A percentile compares a stretch with the other conserved stretches of the same genome.
Conservation (phyloP, 2,113 vertebrate genomes). For the Tragelaphus scriptus region DNA sequence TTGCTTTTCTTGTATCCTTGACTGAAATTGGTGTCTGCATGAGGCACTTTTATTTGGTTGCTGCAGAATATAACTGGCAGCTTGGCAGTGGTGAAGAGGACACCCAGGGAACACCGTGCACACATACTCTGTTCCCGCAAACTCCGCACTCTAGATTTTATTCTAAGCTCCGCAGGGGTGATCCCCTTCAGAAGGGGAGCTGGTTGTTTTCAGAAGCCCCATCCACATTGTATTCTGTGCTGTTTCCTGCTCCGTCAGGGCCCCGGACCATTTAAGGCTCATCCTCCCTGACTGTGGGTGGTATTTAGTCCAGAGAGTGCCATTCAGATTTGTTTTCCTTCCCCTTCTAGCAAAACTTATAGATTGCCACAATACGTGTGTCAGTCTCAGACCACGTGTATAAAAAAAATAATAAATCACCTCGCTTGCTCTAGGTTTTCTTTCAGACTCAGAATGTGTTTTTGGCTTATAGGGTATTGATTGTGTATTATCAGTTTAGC, state of each 20-base stretch:
- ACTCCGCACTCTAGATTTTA: background rate
- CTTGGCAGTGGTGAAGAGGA: background rate
- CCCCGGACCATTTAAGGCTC: background rate
- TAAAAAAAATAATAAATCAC: slow-evolving; percentile 49
- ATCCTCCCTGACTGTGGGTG: background rate
- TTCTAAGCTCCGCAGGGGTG: background rate
- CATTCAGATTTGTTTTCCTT: background rate
- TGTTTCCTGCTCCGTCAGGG: background rate
- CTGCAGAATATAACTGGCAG: background rate
- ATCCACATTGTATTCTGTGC: background rate
- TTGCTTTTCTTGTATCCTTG: background rate
- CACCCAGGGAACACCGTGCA: background rate
- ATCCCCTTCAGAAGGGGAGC: background rate
- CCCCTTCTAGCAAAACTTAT: background rate
- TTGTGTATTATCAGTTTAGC: slow-evolving; percentile 87
- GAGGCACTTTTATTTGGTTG: background rate
- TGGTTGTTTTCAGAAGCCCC: background rate
- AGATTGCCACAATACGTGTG: background rate
- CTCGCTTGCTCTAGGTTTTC: slow-evolving; percentile 26
- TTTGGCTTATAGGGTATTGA: slow-evolving; percentile 84
- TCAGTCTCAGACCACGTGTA: background rate
- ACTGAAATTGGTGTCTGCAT: background rate
- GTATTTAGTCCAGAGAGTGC: background rate
- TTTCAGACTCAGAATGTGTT: slow-evolving; percentile 77
- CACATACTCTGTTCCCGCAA: background rate